These are phyloP conservation scores for Ceyx margarethae DNA, from an alignment of 2,113 vertebrate genomes.

Conservation along the genomic window DNA sequence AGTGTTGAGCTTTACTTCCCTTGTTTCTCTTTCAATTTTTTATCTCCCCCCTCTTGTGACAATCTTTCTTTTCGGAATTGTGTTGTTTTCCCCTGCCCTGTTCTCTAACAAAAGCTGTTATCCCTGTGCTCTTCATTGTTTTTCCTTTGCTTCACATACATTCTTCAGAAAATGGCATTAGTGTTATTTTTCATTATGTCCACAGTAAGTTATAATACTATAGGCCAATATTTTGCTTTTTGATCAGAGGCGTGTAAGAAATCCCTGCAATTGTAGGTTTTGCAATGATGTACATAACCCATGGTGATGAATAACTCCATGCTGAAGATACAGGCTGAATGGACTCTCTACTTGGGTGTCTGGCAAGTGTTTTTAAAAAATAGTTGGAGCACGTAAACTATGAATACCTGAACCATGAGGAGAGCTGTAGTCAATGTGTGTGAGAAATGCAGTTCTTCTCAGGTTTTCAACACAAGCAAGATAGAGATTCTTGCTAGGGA, in stretches of 20 bases:
- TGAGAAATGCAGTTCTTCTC: background rate
- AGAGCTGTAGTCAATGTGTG: background rate
- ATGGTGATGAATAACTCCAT: background rate
- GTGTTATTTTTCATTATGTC: background rate
- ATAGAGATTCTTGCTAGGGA: accelerated
- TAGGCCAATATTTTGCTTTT: background rate
- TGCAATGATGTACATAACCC: background rate
- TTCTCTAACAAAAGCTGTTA: background rate
- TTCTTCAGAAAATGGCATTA: background rate
- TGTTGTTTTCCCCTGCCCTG: background rate
- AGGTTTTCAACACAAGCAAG: background rate
- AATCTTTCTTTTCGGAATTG: background rate
- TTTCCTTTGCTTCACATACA: background rate
- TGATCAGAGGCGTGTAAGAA: background rate
- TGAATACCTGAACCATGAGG: accelerated
- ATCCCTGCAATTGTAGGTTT: background rate
- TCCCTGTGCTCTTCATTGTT: background rate
- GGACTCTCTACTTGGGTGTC: background rate
- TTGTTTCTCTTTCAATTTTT: background rate
- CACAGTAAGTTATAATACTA: background rate
- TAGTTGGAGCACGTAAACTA: background rate
- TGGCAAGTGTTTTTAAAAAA: background rate
- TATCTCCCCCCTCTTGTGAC: background rate
- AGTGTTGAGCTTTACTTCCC: background rate
- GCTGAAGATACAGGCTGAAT: background rate